Conservation (phyloP, 2,113 vertebrate species). For the Danio rerio region GRCz12tu NC_133176.1:24147501-24148000, state of each 20-base stretch:
- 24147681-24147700: slow-evolving; percentile 12
- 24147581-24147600: slow-evolving; percentile 45
- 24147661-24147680: not conserved
- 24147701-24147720: slow-evolving; percentile 28
- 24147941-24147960: slow-evolving; percentile 15
- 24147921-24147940: slow-evolving; percentile 24
- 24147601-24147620: not conserved
- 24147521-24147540: slow-evolving; percentile 31
- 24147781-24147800: slow-evolving; percentile 10
- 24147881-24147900: slow-evolving; percentile 27
- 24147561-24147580: slow-evolving; percentile 9
- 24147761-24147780: slow-evolving; percentile 10
- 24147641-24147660: not conserved
- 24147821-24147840: slow-evolving; percentile 26
- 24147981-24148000: slow-evolving; percentile 19
- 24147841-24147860: slow-evolving; percentile 27
- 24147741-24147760: slow-evolving; percentile 42
- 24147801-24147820: slow-evolving; percentile 41
- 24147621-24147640: slow-evolving; percentile 32
- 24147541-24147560: slow-evolving; percentile 47
- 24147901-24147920: slow-evolving; percentile 29
- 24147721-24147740: slow-evolving; percentile 32
- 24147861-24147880: slow-evolving; percentile 41
- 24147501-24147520: slow-evolving; percentile 7
- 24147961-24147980: slow-evolving; percentile 28